A percentile compares a stretch with the other conserved stretches of the same genome.
These are phyloP conservation scores for Anoura caudifer DNA, from an alignment of 2,113 vertebrate species.

Conservation along the genomic window DNA sequence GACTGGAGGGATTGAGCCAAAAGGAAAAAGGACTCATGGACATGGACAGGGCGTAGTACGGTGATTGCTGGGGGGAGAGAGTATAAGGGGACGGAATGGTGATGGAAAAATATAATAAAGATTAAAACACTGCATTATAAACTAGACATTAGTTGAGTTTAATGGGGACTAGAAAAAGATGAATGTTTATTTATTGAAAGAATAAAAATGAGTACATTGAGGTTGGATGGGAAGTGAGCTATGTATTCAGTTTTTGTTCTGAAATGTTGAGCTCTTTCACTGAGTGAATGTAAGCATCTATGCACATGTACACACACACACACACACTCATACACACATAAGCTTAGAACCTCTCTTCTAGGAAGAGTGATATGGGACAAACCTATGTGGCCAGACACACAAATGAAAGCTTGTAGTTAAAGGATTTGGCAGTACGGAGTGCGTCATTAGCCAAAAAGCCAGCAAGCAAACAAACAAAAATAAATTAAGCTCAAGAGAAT, in stretches of 20 bases:
- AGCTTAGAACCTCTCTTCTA: background rate
- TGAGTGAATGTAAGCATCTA: background rate
- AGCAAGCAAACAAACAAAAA: background rate
- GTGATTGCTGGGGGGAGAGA: no score
- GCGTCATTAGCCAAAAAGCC: background rate
- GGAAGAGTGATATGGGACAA: background rate
- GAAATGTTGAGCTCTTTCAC: background rate
- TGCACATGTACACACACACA: background rate
- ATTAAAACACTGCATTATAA: background rate
- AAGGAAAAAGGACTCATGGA: no score
- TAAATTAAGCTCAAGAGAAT: background rate
- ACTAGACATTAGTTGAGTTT: background rate
- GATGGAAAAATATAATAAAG: no score
- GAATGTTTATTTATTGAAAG: background rate
- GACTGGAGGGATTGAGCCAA: no score
- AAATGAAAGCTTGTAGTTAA: background rate
- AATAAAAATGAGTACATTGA: background rate
- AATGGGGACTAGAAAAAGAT: background rate
- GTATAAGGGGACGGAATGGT: no score
- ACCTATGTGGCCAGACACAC: background rate
- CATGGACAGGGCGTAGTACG: no score
- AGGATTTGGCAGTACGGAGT: background rate
- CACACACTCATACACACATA: background rate
- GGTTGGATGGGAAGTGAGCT: background rate
- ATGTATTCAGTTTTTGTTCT: background rate